Base-by-base conservation (phyloP, 2,888 invertebrate species). In the Augiades crinisus region DNA sequence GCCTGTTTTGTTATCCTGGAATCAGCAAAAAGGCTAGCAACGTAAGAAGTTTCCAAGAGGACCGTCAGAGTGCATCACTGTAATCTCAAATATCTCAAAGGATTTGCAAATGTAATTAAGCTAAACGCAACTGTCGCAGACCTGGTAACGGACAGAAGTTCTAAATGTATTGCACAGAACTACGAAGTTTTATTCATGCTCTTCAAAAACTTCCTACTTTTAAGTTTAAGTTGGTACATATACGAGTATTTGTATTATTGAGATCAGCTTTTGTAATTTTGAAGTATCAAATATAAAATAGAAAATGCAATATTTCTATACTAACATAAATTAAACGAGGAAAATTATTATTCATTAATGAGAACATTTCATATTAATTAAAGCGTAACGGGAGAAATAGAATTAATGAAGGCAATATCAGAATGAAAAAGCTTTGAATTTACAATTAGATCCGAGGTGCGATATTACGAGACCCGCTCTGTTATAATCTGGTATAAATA, bases 371-470 rank as follows among this genome's bases (percentile, higher is more conserved):
- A 17, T 46, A 46, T 38, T 38, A 47, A 38, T 47, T 37, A 47
- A 37, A 38, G 30, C 47, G 5, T 27, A 38, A 22, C 38, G 14
- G 22, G 21, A 12, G 38, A 22, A 12, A 27, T 43, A 31, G 36
- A 43, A 50, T 50, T 50, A 50, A 50, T 27, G 34, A 43, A 19
- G 5, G 43, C 43, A 50, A 50, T 50, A 50, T 50, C 36, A 36
- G 27, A 50, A 43, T 19, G 43, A 43, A n/a, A 43, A 50, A 19
- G 31, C 31, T 47, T 33, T 31, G 38, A 40, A 38, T 47, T 40
- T 33, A 33, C 30, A 47, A 38, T 16, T 12, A 21, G 47, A 40
- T n/a, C 19, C 27, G 19, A 22, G 19, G 13, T 6, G 19, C 17
- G 10, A 21, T 19, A 46, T 17, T 27, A 21, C 14, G 37, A 10